Conservation (phyloP, 1,140 invertebrate genomes). For the Drosophila santomea region DNA sequence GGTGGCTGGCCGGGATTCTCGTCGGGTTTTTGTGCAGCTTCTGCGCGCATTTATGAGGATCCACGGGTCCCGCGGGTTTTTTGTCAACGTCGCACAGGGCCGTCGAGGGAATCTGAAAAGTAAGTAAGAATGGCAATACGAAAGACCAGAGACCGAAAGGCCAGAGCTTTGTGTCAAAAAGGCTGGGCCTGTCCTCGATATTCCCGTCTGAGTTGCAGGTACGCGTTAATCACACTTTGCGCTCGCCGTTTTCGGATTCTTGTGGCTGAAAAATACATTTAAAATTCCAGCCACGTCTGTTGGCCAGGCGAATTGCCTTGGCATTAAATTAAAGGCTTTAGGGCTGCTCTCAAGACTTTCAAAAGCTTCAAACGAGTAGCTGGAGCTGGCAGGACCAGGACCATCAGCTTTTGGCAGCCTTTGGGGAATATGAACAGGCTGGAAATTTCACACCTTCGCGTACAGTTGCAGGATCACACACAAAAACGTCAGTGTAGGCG, state of each 20-base stretch:
- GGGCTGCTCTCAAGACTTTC: not conserved
- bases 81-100: constrained; percentile 62
- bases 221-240: constrained; percentile 78
- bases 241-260: constrained; percentile 61
- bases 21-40: constrained; percentile 77
- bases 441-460: constrained; percentile 67
- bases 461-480: constrained; percentile 47
- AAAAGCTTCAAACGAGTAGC: constrained; percentile 13
- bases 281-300: constrained; percentile 72
- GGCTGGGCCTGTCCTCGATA: constrained; percentile 47
- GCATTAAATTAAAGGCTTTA: constrained; percentile 69
- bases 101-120: constrained; percentile 11
- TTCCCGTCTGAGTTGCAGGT: constrained; percentile 60
- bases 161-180: constrained; percentile 69
- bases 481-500: constrained; percentile 40
- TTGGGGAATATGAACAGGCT: constrained; percentile 68
- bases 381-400: constrained; percentile 27
- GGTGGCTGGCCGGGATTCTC: constrained; percentile 4
- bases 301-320: constrained; percentile 67
- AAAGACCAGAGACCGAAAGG: not conserved
- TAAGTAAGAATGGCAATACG: not conserved
- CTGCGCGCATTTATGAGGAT: constrained; percentile 67
- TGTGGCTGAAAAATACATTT: constrained; percentile 57
- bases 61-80: constrained; percentile 52
- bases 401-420: constrained; percentile 37